Conservation (phyloP, 2,888 invertebrate species). For the Drosophila multiciliata region DNA sequence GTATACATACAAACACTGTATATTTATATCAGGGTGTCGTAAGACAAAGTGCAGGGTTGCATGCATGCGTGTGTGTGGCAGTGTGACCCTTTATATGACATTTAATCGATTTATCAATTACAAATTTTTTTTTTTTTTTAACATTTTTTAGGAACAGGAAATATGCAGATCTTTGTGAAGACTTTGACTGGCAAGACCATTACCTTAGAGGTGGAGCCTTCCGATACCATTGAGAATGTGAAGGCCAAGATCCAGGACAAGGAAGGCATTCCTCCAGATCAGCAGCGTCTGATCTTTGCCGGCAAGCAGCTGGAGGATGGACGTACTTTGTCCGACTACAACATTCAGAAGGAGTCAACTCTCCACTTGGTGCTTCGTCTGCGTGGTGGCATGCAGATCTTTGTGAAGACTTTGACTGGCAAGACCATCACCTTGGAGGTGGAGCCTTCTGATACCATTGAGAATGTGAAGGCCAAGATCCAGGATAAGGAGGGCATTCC, state of each 20-base stretch:
- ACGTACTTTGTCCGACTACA: conserved; percentile 44
- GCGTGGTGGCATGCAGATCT: conserved; percentile 47
- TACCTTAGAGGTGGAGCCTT: conserved; percentile 49
- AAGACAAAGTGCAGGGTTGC: not conserved
- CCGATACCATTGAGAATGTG: conserved; percentile 34
- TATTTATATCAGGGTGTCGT: not conserved
- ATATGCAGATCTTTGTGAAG: conserved; percentile 51
- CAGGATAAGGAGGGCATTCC: conserved; percentile 50
- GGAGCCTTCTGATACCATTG: conserved; percentile 41
- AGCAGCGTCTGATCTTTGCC: conserved; percentile 47
- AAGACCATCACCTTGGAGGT: conserved; percentile 55
- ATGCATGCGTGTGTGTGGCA: not conserved
- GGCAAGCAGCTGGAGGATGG: conserved; percentile 11
- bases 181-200: conserved; percentile 52
- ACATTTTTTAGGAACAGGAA: conserved; percentile 31
- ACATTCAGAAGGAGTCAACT: conserved; percentile 47
- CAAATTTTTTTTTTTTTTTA: not conserved
- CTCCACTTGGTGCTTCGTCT: conserved; percentile 68
- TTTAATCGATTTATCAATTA: conserved; percentile 18
- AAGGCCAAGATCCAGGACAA: conserved; percentile 49
- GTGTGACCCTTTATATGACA: not conserved
- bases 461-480: conserved; percentile 41
- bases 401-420: conserved; percentile 48
- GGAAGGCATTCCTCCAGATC: conserved; percentile 50
- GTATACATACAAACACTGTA: not conserved